Evolutionary conservation across 2,888 invertebrate species (phyloP), one percentile per base, ranked within the genome.

Genomic region (Hydrotaea diabolus): DNA sequence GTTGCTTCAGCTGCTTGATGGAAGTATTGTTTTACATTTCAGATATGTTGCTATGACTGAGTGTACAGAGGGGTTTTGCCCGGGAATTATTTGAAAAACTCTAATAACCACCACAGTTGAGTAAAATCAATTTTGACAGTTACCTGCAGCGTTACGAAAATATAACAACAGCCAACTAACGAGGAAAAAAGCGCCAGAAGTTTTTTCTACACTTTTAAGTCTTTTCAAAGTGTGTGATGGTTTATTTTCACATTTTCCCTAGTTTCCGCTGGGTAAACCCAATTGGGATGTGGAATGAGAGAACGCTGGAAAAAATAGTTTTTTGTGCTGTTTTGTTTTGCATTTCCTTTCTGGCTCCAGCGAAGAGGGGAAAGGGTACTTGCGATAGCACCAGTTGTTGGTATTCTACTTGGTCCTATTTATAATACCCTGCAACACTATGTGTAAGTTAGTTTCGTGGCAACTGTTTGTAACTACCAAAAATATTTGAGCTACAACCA

Each of bases 81-180:
- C 13, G 80, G 87, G 83, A 77, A 57, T 71, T 86, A 73, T 82
- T 78, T 73, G 0, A 69, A 79, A 78, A 81, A 81, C 73, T 82
- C 69, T 79, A 82, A 82, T 77, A 82, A 82, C 85, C 77, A 85
- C 85, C 64, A 77, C 88, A 89, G 89, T 88, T 89, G 89, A 90
- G 88, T 88, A 88, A 89, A 90, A 90, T 90, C 91, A 90, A 90
- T 89, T 90, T 86, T 90, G 91, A 91, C 90, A 88, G 90, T 90
- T 90, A 90, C 91, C 91, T 91, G 91, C 90, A 91, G 88, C 88
- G 88, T 86, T 78, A 55, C 77, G 53, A 62, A 73, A 77, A 73
- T 17, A 66, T 57, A 17, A 79, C 64, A 53, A 59, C 69, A 77
- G n/a, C 17, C 55, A 23, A 72, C 46, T 43, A 77, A 79, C 76